Evolutionary conservation across 2,797 vertebrate genomes (phyloP).

Genomic region (Danio jaintianensis): DNA sequence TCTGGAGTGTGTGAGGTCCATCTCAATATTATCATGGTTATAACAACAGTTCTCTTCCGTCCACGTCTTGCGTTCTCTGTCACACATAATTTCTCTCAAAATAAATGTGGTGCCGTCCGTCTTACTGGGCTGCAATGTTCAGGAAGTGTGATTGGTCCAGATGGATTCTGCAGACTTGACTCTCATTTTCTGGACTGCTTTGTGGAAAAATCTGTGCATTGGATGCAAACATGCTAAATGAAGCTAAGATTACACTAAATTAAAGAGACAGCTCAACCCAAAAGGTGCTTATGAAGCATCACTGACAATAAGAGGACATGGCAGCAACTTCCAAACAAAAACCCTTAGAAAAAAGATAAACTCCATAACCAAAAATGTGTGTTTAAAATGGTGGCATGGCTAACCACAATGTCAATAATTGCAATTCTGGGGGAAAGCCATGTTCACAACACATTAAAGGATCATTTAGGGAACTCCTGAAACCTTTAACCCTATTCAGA

Average conservation of each 20-base stretch:
- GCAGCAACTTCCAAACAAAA: no score
- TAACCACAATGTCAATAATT: no score
- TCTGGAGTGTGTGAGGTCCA: conserved; percentile 41
- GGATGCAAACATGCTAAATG: neutral
- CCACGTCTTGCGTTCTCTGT: conserved; percentile 16
- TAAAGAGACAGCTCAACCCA: neutral
- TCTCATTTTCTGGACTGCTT: neutral
- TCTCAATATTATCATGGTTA: conserved; percentile 26
- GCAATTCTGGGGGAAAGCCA: no score
- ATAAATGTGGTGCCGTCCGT: neutral
- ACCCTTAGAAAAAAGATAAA: no score
- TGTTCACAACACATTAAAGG: no score
- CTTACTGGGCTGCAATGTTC: neutral
- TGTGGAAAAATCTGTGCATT: neutral
- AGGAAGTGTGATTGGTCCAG: neutral
- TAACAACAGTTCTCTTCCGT: neutral
- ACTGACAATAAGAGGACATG: no score
- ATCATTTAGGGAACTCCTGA: no score
- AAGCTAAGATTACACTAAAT: neutral
- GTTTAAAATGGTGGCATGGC: no score
- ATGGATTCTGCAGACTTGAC: neutral
- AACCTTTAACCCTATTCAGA: no score
- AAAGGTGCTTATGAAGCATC: neutral
- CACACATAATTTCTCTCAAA: conserved; percentile 19
- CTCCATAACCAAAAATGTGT: no score